Evolutionary conservation across 2,888 invertebrate genomes (phyloP), one percentile per base, ranked within the genome.

Genomic region (Nemoura dubitans): DNA sequence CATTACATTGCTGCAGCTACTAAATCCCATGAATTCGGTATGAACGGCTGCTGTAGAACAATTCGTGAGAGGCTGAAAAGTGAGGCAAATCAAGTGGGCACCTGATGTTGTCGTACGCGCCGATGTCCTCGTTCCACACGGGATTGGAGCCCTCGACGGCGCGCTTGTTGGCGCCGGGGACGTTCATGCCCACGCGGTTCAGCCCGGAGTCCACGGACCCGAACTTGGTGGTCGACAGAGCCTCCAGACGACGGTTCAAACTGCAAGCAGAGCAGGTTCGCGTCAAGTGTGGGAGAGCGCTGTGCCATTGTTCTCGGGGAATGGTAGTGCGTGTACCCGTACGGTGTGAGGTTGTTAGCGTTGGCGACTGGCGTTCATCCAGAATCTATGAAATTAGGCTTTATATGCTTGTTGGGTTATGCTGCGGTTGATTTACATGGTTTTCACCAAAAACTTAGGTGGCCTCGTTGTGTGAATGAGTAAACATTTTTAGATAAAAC

Each of bases 61-160:
- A n/a, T n/a, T n/a, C n/a, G n/a, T n/a, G n/a, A n/a, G n/a, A n/a
- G n/a, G n/a, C n/a, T n/a, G n/a, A n/a, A n/a, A n/a, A n/a, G n/a
- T n/a, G n/a, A n/a, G n/a, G n/a, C n/a, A n/a, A n/a, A n/a, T n/a
- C n/a, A n/a, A n/a, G n/a, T 59, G 59, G 14, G 88, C 90, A 94
- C 94, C 94, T 94, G 28, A 92, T 89, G 1, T 92, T 91, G 88
- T 94, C 94, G 87, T 93, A 93, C 88, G 94, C 92, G 85, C 91
- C 93, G 80, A 92, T 89, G 87, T 92, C 91, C 87, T 93, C 93
- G 89, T 94, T 94, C 92, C 94, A 95, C 29, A 95, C 93, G 0
- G 95, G 95, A 92, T 95, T 95, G 84, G 95, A 94, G 26, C 95
- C 95, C 90, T 95, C 95, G 0, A 93, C 91, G 0, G 95, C 94